Conservation (phyloP, 2,888 invertebrate genomes). For the Euzetes globulus region DNA sequence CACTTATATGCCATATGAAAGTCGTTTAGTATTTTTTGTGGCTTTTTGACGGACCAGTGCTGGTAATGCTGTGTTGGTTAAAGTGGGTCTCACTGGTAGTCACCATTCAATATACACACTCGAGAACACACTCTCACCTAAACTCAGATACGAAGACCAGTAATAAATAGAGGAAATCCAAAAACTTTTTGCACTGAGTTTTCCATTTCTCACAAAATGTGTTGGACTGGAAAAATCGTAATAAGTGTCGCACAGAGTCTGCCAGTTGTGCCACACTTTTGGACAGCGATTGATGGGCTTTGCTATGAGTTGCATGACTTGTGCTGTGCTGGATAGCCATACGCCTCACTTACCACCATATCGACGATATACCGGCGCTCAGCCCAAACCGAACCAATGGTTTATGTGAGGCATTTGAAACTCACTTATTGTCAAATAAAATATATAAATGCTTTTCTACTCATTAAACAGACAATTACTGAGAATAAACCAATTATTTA, state of each 20-base stretch:
- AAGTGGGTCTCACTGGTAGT: background rate
- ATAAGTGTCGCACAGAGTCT: constrained; percentile 21
- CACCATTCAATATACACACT: constrained; percentile 27
- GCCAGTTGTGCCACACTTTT: constrained; percentile 14
- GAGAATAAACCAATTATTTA: background rate
- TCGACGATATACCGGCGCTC: background rate
- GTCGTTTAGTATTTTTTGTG: constrained; percentile 14
- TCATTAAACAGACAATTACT: background rate
- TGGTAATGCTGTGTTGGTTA: background rate
- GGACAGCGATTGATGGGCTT: constrained; percentile 28
- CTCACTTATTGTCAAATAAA: constrained; percentile 31
- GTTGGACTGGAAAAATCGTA: constrained; percentile 20
- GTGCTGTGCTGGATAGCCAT: constrained; percentile 10
- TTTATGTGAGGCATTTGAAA: constrained; percentile 8
- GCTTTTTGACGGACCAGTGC: constrained; percentile 3
- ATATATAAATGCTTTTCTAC: constrained; percentile 15
- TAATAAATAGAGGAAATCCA: constrained; percentile 12
- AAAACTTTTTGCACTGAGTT: constrained; percentile 17
- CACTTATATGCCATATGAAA: background rate
- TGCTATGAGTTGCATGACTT: background rate
- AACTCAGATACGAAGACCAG: background rate
- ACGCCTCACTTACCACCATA: constrained; percentile 27
- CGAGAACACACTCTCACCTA: constrained; percentile 21
- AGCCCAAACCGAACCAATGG: background rate
- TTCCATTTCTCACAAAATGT: constrained; percentile 27